A percentile compares a stretch with the other conserved stretches of the same genome.
Evolutionary conservation across 2,888 invertebrate genomes (phyloP).

Genomic region (Epistrophe grossulariae): DNA sequence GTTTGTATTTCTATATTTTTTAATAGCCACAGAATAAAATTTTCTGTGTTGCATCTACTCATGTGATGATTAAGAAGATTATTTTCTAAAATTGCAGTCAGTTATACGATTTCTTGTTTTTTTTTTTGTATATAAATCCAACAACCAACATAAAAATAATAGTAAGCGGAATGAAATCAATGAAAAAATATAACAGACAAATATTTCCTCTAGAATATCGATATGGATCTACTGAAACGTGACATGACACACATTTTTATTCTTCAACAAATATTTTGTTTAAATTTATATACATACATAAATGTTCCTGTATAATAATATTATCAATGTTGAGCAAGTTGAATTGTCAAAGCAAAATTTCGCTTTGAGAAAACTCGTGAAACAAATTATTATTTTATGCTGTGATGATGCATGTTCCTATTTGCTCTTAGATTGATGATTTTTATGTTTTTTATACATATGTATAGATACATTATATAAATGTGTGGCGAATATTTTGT

Average conservation of each 20-base stretch:
- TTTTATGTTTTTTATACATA: not conserved
- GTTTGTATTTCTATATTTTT: not conserved
- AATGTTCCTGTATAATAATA: not conserved
- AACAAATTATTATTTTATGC: not conserved
- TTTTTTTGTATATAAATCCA: too few relatives aligned
- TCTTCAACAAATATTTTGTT: not conserved
- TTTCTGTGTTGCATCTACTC: not conserved
- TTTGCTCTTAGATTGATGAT: conserved; percentile 16
- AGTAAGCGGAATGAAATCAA: conserved; percentile 1
- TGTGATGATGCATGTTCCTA: not conserved
- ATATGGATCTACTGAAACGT: conserved; percentile 39
- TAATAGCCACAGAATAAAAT: conserved; percentile 2
- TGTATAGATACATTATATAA: too few relatives aligned
- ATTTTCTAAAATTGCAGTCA: not conserved
- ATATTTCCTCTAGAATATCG: conserved; percentile 25
- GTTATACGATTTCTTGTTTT: not conserved
- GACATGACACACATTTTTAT: conserved; percentile 21
- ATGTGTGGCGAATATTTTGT: not conserved
- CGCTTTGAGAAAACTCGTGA: not conserved
- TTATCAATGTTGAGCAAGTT: conserved; percentile 25
- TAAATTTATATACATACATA: too few relatives aligned
- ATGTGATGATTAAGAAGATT: not conserved
- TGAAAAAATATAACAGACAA: conserved; percentile 24
- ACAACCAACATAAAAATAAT: conserved; percentile 10
- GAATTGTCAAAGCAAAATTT: conserved; percentile 12